These are phyloP conservation scores for Diuraphis noxia DNA, from an alignment of 1,140 invertebrate genomes.

Conservation along the genomic window DNA sequence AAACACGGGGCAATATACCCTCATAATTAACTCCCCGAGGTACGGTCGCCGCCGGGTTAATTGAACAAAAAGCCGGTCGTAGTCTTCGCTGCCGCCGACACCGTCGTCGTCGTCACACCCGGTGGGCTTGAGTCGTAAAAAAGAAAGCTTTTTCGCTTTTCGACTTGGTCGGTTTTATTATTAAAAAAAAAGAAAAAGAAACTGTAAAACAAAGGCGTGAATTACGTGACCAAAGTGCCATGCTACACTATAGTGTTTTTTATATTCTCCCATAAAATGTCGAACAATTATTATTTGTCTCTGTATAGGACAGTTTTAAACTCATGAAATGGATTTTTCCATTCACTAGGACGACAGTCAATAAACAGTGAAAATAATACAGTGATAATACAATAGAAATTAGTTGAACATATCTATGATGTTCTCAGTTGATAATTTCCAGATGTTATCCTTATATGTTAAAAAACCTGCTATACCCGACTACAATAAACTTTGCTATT, in stretches of 20 bases:
- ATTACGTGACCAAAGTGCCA: slow-evolving; percentile 9
- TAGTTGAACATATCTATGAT: neutral
- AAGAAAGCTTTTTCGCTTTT: slow-evolving; percentile 16
- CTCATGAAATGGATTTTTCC: neutral
- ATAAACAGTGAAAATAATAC: neutral
- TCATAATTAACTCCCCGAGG: slow-evolving; percentile 32
- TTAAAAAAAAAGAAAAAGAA: neutral
- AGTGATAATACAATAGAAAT: neutral
- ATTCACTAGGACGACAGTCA: neutral
- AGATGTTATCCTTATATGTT: neutral
- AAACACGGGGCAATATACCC: neutral
- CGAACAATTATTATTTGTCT: slow-evolving; percentile 4
- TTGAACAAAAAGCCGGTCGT: slow-evolving; percentile 23
- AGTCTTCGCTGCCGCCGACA: neutral
- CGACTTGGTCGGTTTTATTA: slow-evolving; percentile 7
- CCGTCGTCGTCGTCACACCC: neutral
- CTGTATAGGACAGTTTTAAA: neutral
- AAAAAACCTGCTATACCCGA: neutral
- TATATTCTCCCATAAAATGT: neutral
- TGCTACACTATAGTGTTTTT: neutral
- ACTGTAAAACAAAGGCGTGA: neutral
- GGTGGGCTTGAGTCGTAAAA: slow-evolving; percentile 11
- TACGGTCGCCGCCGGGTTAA: slow-evolving; percentile 19
- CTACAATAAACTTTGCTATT: neutral
- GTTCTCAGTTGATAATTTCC: neutral